A percentile compares a stretch with the other conserved stretches of the same genome.
Evolutionary conservation across 2,888 invertebrate genomes (phyloP).

Genomic region (Cetonia aurata): DNA sequence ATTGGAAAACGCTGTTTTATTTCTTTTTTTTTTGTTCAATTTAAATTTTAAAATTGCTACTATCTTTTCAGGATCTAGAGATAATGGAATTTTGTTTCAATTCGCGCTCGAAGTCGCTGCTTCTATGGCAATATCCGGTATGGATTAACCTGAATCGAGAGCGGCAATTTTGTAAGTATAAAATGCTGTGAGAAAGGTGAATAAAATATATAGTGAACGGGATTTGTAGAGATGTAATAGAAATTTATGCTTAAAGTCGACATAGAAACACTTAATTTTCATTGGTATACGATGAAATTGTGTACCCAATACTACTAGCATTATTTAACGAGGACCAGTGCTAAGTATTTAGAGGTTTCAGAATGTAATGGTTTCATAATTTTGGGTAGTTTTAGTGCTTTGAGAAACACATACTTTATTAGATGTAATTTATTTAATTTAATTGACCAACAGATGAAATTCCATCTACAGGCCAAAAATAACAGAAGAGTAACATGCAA

Average conservation of each 20-base stretch:
- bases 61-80: slow-evolving; percentile 18
- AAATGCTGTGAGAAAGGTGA: background rate
- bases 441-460: no score
- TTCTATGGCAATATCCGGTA: slow-evolving; percentile 12
- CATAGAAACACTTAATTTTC: background rate
- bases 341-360: no score
- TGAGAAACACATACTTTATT: no score
- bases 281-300: background rate
- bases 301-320: no score
- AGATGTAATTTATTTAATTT: no score
- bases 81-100: slow-evolving; percentile 39
- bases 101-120: slow-evolving; percentile 20
- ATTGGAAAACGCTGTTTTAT: slow-evolving; percentile 6
- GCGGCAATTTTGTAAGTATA: slow-evolving; percentile 11
- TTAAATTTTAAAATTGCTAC: slow-evolving; percentile 25
- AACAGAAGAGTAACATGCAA: no score
- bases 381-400: no score
- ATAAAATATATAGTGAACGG: slow-evolving; percentile 7
- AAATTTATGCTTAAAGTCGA: background rate
- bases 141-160: slow-evolving; percentile 12
- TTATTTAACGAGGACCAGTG: no score
- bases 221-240: slow-evolving; percentile 2
- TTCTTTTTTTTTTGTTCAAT: slow-evolving; percentile 8
- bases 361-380: no score
- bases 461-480: no score